Evolutionary conservation across 2,888 invertebrate species (phyloP).

Genomic region (Machimus rusticus): DNA sequence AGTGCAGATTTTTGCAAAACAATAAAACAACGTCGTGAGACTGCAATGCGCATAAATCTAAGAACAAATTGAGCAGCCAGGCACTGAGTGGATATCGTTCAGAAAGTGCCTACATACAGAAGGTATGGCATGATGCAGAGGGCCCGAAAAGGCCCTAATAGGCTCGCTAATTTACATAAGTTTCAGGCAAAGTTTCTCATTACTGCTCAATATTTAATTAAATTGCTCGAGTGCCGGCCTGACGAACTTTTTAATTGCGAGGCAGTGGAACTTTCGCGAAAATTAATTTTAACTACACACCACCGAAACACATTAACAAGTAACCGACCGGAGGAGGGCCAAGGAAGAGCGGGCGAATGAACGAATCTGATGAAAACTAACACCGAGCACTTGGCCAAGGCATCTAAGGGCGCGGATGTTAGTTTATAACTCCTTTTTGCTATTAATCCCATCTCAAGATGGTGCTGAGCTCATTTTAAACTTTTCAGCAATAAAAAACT

Average conservation of each 20-base stretch:
- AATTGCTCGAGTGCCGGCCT: slow-evolving; percentile 50
- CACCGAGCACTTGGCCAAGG: slow-evolving; percentile 41
- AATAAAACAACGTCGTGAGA: not conserved
- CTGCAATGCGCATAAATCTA: not conserved
- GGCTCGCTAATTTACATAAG: slow-evolving; percentile 37
- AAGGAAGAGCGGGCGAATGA: not conserved
- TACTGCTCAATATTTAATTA: slow-evolving; percentile 52
- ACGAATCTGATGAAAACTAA: slow-evolving; percentile 5
- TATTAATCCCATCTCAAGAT: slow-evolving; percentile 42
- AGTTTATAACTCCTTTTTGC: slow-evolving; percentile 33
- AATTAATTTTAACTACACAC: slow-evolving; percentile 52
- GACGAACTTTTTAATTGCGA: slow-evolving; percentile 51
- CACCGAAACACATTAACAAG: slow-evolving; percentile 50
- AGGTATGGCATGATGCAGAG: not conserved
- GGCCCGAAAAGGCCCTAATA: not conserved
- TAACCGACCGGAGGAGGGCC: not conserved
- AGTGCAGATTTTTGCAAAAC: not conserved
- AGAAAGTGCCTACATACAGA: not conserved
- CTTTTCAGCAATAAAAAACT: slow-evolving; percentile 38
- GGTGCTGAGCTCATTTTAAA: slow-evolving; percentile 42
- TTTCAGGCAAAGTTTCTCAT: slow-evolving; percentile 49
- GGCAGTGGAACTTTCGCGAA: slow-evolving; percentile 51
- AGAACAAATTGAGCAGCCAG: not conserved
- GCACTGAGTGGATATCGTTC: not conserved
- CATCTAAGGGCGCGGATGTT: slow-evolving; percentile 36